Evolutionary conservation across 2,888 invertebrate genomes (phyloP), one percentile per base, ranked within the genome.

Genomic region (Galerucella pusilla): DNA sequence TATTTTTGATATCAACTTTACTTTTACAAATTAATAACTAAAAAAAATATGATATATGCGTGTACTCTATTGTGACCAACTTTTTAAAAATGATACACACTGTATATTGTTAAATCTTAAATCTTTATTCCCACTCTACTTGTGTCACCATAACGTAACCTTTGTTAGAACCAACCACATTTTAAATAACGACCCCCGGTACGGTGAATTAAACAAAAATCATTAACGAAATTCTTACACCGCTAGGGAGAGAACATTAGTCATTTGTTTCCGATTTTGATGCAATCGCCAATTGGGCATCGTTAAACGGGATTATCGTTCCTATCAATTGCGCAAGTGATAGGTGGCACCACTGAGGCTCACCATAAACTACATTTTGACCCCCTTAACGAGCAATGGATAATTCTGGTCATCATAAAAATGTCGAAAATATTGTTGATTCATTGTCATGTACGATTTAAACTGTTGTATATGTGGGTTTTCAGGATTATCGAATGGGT

Each of bases 221-320:
- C 57, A 57, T 68, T 68, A 57, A 57, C 42, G 49, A 28, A 54
- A 54, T 57, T 57, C 68, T 68, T 68, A 68, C 54, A 68, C 68
- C 68, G 20, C 68, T 65, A n/a, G 42, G 54, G 54, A 54, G 54
- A 57, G 76, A 73, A 77, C 78, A 80, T 84, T 83, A 81, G 80
- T 83, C 83, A 84, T 80, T 81, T 80, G 81, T 81, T 49, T 81
- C 80, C 78, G 75, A 81, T 80, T 81, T 80, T 82, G 84, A 84
- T 85, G 84, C 85, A 86, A 84, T 84, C 82, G 85, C 73, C 77
- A 77, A 77, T 77, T 68, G 76, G 85, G 84, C 80, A 79, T 84
- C 84, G 85, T 86, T 85, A 85, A 85, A 85, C 85, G 85, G 86
- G 86, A 87, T 87, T 87, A 87, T 86, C 86, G 84, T 85, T 83